Conservation (phyloP, 2,888 invertebrate genomes). For the Eulithis testata region DNA sequence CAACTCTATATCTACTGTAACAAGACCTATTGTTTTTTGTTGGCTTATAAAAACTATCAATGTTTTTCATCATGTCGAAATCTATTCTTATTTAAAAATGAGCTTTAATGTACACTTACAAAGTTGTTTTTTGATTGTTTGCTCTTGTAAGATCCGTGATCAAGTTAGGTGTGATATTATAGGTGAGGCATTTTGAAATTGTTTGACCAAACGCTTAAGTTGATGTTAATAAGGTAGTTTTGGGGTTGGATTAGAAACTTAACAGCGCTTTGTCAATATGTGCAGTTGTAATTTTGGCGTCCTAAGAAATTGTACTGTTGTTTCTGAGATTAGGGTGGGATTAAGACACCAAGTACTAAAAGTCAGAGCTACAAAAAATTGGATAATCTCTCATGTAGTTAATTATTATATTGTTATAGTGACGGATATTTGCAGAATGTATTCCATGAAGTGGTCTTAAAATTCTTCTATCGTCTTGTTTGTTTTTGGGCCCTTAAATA, state of each 20-base stretch:
- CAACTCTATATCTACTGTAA: slow-evolving; percentile 28
- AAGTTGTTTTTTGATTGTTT: slow-evolving; percentile 48
- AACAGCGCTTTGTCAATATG: slow-evolving; percentile 23
- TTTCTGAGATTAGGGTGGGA: slow-evolving; percentile 10
- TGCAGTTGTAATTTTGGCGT: slow-evolving; percentile 21
- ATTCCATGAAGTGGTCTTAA: no score
- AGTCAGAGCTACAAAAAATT: no score
- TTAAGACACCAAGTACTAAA: neutral
- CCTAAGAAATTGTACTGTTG: slow-evolving; percentile 12
- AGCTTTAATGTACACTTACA: slow-evolving; percentile 36
- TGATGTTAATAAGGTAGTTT: slow-evolving; percentile 45
- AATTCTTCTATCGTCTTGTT: no score
- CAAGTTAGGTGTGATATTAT: slow-evolving; percentile 52
- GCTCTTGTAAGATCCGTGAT: slow-evolving; percentile 55
- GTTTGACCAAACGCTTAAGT: slow-evolving; percentile 47
- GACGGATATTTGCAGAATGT: no score
- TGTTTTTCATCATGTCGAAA: slow-evolving; percentile 41
- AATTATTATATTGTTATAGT: no score
- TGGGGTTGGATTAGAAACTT: slow-evolving; percentile 38
- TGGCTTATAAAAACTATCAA: slow-evolving; percentile 4
- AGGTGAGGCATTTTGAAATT: slow-evolving; percentile 51
- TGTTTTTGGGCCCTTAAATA: no score
- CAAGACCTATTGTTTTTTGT: slow-evolving; percentile 5
- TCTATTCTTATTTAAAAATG: slow-evolving; percentile 43
- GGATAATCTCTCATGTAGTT: no score